phyloP scores from a whole-genome alignment of 1,140 invertebrate genomes.

The Lepidurus couesii region DNA sequence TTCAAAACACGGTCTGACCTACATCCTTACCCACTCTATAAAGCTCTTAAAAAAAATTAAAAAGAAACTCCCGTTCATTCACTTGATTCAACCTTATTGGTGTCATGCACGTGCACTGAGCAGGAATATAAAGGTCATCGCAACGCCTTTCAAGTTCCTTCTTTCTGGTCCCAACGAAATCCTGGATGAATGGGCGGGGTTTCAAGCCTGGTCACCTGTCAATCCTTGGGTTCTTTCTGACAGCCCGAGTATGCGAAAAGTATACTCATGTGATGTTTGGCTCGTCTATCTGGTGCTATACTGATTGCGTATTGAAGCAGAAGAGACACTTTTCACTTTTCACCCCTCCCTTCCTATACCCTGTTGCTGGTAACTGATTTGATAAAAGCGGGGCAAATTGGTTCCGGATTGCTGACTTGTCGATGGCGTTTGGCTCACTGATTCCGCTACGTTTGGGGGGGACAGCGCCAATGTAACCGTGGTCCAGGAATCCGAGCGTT shows the following conservation, averaged over 20 bases:
- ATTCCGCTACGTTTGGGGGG: neutral
- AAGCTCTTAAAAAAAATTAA: neutral
- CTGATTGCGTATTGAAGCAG: neutral
- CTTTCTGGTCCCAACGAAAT: neutral
- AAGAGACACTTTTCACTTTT: neutral
- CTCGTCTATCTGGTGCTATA: neutral
- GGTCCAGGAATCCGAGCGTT: neutral
- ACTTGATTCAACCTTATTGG: neutral
- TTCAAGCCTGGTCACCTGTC: neutral
- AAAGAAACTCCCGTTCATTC: neutral
- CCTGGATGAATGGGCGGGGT: neutral
- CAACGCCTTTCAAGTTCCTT: neutral
- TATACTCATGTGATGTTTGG: neutral
- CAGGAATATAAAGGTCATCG: neutral
- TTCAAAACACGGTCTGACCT: neutral
- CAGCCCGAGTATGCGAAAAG: neutral
- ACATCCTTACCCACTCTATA: neutral
- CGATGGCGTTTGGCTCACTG: neutral
- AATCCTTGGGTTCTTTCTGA: neutral
- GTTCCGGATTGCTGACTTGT: constrained; percentile 10
- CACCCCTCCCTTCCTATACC: neutral
- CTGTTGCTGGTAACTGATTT: neutral
- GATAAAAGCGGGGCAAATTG: neutral
- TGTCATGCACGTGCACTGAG: neutral
- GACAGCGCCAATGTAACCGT: neutral